Conservation (phyloP, 2,797 vertebrate species). For the Vireo griseus region DNA sequence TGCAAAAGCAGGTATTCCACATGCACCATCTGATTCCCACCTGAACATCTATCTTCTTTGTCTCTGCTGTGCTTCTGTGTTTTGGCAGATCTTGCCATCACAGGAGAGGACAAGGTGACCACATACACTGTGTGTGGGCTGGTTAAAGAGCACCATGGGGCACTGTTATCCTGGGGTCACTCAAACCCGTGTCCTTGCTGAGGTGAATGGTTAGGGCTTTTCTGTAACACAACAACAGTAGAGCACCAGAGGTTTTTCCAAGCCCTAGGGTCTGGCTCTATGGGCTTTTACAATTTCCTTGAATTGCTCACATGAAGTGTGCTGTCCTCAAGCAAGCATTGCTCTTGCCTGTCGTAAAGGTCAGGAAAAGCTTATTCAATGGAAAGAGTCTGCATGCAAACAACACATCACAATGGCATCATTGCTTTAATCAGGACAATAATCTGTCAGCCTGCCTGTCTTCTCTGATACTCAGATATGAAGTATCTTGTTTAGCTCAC, state of each 20-base stretch:
- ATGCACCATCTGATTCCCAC: not conserved
- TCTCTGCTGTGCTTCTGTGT: not conserved
- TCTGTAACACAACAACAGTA: not conserved
- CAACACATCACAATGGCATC: not conserved
- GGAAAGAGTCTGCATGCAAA: not conserved
- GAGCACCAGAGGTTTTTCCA: conserved; percentile 26
- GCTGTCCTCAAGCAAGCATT: conserved; percentile 1
- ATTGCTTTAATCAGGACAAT: not conserved
- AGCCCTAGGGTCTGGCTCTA: conserved; percentile 4
- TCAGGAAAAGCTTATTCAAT: not conserved
- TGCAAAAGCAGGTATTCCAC: not conserved
- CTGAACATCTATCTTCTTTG: not conserved
- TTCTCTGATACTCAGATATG: not conserved
- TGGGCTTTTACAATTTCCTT: not conserved
- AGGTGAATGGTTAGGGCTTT: not conserved
- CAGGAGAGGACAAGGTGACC: not conserved
- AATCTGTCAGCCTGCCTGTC: not conserved
- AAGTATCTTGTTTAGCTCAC: not conserved
- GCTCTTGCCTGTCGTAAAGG: not conserved
- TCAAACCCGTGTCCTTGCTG: not conserved
- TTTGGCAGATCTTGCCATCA: not conserved
- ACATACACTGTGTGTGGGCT: not conserved
- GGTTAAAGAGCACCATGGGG: not conserved
- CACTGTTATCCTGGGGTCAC: not conserved
- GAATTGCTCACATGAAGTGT: not conserved